Conservation (phyloP, 2,113 vertebrate species). For the Saimiri boliviensis region DNA sequence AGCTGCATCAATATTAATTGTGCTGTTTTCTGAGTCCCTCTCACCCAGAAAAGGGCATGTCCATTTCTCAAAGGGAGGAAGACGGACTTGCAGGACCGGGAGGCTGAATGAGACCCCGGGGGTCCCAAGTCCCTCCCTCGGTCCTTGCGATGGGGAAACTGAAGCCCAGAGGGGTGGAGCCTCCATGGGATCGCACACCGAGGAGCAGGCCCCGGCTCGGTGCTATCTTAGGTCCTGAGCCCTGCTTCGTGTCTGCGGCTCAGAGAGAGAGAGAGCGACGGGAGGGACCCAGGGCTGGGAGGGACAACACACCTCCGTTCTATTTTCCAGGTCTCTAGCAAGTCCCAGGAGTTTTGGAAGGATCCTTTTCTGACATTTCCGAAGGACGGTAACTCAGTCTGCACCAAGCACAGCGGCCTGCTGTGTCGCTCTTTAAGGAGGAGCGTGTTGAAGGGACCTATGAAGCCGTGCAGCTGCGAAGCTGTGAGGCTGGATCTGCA, state of each 20-base stretch:
- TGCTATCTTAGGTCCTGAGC: rapidly evolving
- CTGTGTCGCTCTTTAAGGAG: rapidly evolving
- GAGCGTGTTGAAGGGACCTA: rapidly evolving
- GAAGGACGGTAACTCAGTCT: rapidly evolving
- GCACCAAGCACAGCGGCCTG: rapidly evolving
- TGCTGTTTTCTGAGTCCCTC: background rate
- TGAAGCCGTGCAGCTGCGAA: rapidly evolving
- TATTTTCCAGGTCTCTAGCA: rapidly evolving
- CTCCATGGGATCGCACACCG: rapidly evolving
- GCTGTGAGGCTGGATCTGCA: rapidly evolving
- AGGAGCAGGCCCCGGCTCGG: rapidly evolving
- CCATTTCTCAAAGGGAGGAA: slow-evolving; percentile 3
- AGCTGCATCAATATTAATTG: slow-evolving; percentile 1
- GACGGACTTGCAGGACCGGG: rapidly evolving
- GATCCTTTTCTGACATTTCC: background rate
- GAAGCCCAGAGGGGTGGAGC: rapidly evolving
- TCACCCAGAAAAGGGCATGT: slow-evolving; percentile 24
- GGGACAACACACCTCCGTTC: rapidly evolving
- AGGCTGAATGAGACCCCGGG: background rate
- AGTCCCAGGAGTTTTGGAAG: rapidly evolving
- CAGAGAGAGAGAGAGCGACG: background rate
- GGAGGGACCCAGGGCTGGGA: rapidly evolving
- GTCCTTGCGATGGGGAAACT: background rate
- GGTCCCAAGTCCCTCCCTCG: rapidly evolving
- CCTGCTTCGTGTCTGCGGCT: rapidly evolving